These are phyloP conservation scores for Orestias chungarensis DNA, from an alignment of 2,797 vertebrate genomes.

Conservation along the genomic window DNA sequence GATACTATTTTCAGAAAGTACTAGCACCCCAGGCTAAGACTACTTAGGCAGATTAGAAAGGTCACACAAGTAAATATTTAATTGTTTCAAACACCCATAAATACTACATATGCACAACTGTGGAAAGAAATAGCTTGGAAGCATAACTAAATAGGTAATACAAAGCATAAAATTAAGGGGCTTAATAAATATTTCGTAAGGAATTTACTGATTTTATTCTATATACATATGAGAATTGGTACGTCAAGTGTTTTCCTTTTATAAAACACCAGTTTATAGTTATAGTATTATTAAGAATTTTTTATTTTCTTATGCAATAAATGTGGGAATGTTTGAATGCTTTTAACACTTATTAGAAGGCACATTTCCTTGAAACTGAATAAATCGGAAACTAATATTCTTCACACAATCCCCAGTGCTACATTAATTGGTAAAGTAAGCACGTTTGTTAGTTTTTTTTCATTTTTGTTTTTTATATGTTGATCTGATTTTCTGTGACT, in stretches of 20 bases:
- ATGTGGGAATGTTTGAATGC: neutral
- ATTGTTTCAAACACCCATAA: conserved; percentile 52
- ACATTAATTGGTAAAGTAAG: no score
- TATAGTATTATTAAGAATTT: neutral
- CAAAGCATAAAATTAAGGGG: neutral
- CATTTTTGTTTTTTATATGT: no score
- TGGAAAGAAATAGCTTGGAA: conserved; percentile 25
- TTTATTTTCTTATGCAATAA: neutral
- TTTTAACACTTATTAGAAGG: neutral
- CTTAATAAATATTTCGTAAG: neutral
- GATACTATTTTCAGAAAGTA: neutral
- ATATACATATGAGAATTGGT: neutral
- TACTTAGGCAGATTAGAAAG: conserved; percentile 39
- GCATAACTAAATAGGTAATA: conserved; percentile 17
- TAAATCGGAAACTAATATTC: no score
- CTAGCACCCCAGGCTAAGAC: conserved; percentile 27
- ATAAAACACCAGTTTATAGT: neutral
- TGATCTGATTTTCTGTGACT: no score
- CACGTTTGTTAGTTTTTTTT: no score
- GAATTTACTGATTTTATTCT: neutral
- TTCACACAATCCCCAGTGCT: no score
- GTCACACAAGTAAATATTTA: conserved; percentile 58
- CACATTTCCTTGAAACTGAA: no score
- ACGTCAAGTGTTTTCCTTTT: neutral
- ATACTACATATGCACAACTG: conserved; percentile 43